These are phyloP conservation scores for Eupithecia inturbata DNA, from an alignment of 2,888 invertebrate genomes.

Conservation along the genomic window DNA sequence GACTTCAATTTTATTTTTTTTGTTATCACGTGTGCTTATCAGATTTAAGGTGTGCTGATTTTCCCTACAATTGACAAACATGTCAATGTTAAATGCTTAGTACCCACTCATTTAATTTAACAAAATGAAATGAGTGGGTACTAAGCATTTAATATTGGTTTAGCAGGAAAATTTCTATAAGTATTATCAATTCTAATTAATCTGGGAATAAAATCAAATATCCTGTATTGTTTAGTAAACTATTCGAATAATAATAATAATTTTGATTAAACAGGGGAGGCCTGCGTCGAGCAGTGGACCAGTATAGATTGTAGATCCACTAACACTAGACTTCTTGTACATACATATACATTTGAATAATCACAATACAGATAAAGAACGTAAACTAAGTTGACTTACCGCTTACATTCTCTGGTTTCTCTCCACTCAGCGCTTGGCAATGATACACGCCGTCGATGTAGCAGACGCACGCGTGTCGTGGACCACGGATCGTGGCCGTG, in stretches of 20 bases:
- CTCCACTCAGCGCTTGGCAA: constrained; percentile 46
- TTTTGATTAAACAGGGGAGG: neutral
- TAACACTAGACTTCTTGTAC: too few relatives aligned
- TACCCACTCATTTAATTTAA: too few relatives aligned
- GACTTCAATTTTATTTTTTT: neutral
- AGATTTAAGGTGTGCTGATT: neutral
- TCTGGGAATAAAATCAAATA: neutral
- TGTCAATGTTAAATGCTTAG: too few relatives aligned
- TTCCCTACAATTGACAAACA: too few relatives aligned
- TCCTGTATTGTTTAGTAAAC: neutral
- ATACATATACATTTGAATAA: neutral
- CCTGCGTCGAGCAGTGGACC: neutral
- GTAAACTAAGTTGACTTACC: neutral
- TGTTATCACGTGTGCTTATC: neutral
- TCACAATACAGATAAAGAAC: neutral
- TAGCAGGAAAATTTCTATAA: neutral
- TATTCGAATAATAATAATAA: too few relatives aligned
- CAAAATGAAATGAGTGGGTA: neutral
- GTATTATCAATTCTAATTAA: neutral
- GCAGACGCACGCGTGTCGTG: constrained; percentile 62
- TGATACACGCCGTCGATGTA: constrained; percentile 55
- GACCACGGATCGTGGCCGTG: constrained; percentile 52
- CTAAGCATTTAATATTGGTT: neutral
- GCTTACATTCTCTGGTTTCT: constrained; percentile 8
- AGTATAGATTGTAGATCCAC: neutral